These are phyloP conservation scores for Xiphorhynchus erythropygius DNA, from an alignment of 2,797 vertebrate species.

Conservation along the genomic window DNA sequence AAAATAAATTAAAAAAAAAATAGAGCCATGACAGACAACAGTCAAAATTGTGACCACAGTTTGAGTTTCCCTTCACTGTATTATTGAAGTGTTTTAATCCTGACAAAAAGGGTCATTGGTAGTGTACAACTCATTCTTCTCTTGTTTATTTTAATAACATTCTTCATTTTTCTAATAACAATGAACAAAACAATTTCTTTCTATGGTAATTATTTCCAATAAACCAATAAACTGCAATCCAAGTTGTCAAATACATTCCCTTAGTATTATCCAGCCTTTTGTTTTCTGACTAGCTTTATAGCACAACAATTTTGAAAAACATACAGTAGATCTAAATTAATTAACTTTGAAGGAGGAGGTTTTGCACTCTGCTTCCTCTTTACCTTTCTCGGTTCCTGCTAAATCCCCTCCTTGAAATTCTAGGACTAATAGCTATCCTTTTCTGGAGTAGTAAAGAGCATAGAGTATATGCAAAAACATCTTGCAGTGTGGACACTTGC, in stretches of 20 bases:
- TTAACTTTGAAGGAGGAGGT: neutral
- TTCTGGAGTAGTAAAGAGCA: neutral
- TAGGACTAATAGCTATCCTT: neutral
- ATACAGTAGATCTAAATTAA: neutral
- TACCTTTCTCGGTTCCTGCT: neutral
- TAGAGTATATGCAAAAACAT: neutral
- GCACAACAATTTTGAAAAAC: neutral
- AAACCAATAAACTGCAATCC: neutral
- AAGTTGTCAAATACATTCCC: neutral
- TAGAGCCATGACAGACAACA: neutral
- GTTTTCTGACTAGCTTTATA: neutral
- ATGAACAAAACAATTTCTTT: neutral
- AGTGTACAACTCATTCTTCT: neutral
- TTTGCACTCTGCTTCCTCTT: neutral
- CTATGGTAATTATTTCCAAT: neutral
- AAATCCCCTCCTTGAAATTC: neutral
- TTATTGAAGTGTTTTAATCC: neutral
- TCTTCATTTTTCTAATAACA: neutral
- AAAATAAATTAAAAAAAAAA: neutral
- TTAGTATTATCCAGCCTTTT: neutral
- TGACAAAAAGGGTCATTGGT: neutral
- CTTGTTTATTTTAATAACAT: neutral
- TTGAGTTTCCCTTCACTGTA: neutral
- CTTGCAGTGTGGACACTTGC: neutral
- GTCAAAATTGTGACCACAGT: neutral